A percentile compares a stretch with the other conserved stretches of the same genome.
phyloP scores from a whole-genome alignment of 2,797 vertebrate species.

The Anableps anableps region DNA sequence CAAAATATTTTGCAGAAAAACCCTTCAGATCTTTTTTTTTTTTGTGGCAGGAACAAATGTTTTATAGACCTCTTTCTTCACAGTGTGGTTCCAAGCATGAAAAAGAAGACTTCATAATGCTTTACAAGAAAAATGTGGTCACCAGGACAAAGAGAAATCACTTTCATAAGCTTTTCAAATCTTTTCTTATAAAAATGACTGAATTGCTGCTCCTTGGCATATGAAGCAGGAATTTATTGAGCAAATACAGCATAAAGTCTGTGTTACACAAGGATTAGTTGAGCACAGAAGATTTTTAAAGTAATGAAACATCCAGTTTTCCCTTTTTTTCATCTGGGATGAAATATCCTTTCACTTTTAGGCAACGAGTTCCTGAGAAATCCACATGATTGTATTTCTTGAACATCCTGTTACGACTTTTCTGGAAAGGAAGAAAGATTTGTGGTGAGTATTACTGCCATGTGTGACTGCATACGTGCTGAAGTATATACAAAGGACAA shows the following conservation, averaged over 20 bases:
- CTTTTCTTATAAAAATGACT: neutral
- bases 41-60: constrained; percentile 3
- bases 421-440: constrained; percentile 31
- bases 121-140: neutral
- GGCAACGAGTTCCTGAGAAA: constrained; percentile 17
- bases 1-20: constrained; percentile 22
- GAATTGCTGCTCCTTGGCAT: neutral
- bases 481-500: constrained; percentile 46
- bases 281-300: neutral
- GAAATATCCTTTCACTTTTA: constrained; percentile 61
- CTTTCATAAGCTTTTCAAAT: neutral
- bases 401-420: constrained; percentile 19
- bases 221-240: neutral
- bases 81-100: neutral
- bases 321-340: constrained; percentile 5
- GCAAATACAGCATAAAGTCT: neutral
- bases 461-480: constrained; percentile 15
- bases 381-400: constrained; percentile 40
- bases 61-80: constrained; percentile 13
- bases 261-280: neutral
- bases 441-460: constrained; percentile 24
- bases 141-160: neutral
- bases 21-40: neutral
- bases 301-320: neutral
- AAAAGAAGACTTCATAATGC: neutral